Evolutionary conservation across 2,113 vertebrate genomes (phyloP).

Genomic region (Oryzias curvinotus): DNA sequence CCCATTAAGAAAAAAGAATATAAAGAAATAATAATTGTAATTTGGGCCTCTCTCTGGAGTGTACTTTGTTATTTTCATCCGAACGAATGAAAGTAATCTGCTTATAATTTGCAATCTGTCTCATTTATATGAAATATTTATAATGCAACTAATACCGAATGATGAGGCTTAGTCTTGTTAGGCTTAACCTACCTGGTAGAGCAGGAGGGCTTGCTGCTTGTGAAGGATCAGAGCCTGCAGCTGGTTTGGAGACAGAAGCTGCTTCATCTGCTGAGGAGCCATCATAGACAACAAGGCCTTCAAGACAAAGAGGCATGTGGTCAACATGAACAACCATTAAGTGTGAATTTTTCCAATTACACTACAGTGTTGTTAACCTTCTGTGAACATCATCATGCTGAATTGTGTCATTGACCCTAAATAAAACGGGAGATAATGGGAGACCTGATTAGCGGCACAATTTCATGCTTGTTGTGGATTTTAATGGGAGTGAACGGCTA

Average conservation of each 20-base stretch:
- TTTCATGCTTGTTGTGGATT: slow-evolving; percentile 75
- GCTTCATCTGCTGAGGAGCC: slow-evolving; percentile 92
- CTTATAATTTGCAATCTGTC: too few species aligned
- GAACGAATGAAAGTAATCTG: too few species aligned
- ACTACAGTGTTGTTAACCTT: slow-evolving; percentile 40
- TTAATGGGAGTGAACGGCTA: slow-evolving; percentile 70
- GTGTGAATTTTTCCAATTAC: slow-evolving; percentile 50
- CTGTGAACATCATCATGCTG: slow-evolving; percentile 50
- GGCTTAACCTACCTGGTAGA: slow-evolving; percentile 86
- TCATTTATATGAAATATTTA: too few species aligned
- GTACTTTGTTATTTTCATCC: too few species aligned
- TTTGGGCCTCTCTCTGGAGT: too few species aligned
- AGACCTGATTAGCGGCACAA: slow-evolving; percentile 72
- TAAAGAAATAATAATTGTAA: too few species aligned
- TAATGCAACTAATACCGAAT: too few species aligned
- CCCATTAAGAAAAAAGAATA: too few species aligned
- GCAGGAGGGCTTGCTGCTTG: slow-evolving; percentile 90
- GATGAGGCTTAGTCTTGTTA: neutral
- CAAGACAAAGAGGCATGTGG: slow-evolving; percentile 39
- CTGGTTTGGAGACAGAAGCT: slow-evolving; percentile 88
- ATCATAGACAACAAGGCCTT: slow-evolving; percentile 93
- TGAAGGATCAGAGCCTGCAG: slow-evolving; percentile 90
- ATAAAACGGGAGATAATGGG: slow-evolving; percentile 52
- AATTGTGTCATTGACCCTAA: slow-evolving; percentile 55
- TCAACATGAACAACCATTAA: slow-evolving; percentile 49